A percentile compares a stretch with the other conserved stretches of the same genome.
Evolutionary conservation across 2,888 invertebrate genomes (phyloP).

Genomic region (Leucoptera coffeella): DNA sequence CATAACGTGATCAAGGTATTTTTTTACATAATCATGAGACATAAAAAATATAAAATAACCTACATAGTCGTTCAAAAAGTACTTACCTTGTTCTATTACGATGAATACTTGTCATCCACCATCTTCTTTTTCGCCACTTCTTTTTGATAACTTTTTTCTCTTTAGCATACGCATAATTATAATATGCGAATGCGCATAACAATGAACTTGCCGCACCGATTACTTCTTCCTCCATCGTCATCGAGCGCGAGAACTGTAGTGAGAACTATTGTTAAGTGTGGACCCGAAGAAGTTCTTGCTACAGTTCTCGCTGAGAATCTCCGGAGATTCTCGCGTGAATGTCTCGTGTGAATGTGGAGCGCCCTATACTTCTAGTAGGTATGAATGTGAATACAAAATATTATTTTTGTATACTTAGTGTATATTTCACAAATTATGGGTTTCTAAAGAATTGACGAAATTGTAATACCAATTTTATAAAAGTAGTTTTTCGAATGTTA

Average conservation of each 20-base stretch:
- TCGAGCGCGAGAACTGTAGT: constrained; percentile 5
- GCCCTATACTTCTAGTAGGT: too few species aligned
- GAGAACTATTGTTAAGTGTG: constrained; percentile 5
- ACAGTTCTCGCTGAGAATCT: constrained; percentile 4
- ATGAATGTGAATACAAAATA: too few species aligned
- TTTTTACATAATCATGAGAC: constrained; percentile 3
- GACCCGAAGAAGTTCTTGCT: constrained; percentile 3
- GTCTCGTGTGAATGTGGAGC: constrained; percentile 6
- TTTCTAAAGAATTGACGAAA: too few species aligned
- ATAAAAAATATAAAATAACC: constrained; percentile 1
- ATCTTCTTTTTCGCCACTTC: constrained; percentile 4
- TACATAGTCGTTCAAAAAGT: constrained; percentile 2
- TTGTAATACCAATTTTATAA: too few species aligned
- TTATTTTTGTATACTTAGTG: too few species aligned
- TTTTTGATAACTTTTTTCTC: constrained; percentile 1
- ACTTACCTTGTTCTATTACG: constrained; percentile 1
- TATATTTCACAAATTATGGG: too few species aligned
- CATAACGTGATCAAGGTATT: constrained; percentile 3
- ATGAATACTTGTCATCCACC: constrained; percentile 3
- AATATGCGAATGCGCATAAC: constrained; percentile 5
- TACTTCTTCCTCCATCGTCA: constrained; percentile 6
- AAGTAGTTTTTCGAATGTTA: too few species aligned
- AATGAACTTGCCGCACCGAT: constrained; percentile 5
- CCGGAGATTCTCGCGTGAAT: constrained; percentile 6
- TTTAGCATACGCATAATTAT: constrained; percentile 4